Conservation (phyloP, 2,888 invertebrate species). For the Andricus quercusramuli region DNA sequence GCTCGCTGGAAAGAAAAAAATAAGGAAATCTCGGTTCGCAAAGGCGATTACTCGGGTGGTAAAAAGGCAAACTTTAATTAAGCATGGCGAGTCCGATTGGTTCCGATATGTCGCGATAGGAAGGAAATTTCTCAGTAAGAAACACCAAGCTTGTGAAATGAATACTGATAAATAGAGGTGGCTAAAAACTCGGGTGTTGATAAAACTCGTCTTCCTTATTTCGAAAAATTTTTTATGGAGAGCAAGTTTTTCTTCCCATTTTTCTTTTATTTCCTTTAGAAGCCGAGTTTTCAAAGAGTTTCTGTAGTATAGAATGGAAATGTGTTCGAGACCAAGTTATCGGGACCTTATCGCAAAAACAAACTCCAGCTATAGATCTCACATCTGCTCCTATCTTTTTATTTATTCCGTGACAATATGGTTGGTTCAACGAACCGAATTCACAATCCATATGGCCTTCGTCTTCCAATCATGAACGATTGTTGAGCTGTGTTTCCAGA, state of each 20-base stretch:
- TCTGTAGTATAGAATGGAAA: background rate
- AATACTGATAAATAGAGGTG: background rate
- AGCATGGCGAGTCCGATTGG: background rate
- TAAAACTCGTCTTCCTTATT: background rate
- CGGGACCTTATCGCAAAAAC: slow-evolving; percentile 25
- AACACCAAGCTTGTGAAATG: slow-evolving; percentile 19
- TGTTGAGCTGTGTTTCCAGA: too few relatives aligned
- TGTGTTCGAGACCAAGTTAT: background rate
- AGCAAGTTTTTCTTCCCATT: background rate
- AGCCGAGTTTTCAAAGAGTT: background rate
- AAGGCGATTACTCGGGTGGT: background rate
- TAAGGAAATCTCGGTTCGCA: slow-evolving; percentile 1
- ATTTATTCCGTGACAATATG: slow-evolving; percentile 33
- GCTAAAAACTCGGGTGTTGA: background rate
- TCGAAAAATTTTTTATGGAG: background rate
- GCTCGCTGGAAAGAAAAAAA: background rate
- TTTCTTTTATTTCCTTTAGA: background rate
- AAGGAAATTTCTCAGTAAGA: slow-evolving; percentile 8
- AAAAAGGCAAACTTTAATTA: slow-evolving; percentile 13
- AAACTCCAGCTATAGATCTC: slow-evolving; percentile 23
- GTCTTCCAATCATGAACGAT: background rate
- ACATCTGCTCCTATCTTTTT: slow-evolving; percentile 33
- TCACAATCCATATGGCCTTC: slow-evolving; percentile 51
- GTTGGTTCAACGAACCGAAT: slow-evolving; percentile 23
- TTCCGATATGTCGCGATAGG: background rate